Conservation (phyloP, 92 coral and sea anemone genomes). For the Porites divaricata region DNA sequence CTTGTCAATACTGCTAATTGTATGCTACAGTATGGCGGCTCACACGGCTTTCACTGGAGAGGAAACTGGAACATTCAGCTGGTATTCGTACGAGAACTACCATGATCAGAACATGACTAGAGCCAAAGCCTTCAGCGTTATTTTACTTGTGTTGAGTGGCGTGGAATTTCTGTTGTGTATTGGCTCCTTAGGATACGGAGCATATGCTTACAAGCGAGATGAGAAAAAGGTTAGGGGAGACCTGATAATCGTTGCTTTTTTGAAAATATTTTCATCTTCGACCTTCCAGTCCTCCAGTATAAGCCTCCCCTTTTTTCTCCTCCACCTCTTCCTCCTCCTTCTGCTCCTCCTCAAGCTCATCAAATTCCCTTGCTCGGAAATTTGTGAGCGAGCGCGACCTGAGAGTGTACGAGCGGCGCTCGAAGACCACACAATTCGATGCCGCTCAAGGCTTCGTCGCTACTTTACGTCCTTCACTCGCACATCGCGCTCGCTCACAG, state of each 20-base stretch:
- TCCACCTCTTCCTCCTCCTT: too few relatives aligned
- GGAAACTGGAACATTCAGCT: constrained; percentile 14
- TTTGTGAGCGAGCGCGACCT: too few relatives aligned
- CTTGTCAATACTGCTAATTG: constrained; percentile 4
- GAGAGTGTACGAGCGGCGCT: too few relatives aligned
- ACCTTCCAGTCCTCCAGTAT: too few relatives aligned
- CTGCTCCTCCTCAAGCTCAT: too few relatives aligned
- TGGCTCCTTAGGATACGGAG: constrained; percentile 18
- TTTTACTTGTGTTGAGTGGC: constrained; percentile 1
- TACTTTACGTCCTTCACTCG: too few relatives aligned
- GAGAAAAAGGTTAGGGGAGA: background rate
- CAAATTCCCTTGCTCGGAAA: too few relatives aligned
- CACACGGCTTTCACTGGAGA: constrained; percentile 26
- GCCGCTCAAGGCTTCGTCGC: too few relatives aligned
- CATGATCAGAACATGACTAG: constrained; percentile 13
- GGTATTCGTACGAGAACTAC: constrained; percentile 18
- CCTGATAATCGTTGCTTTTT: background rate
- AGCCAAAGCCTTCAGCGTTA: constrained; percentile 15
- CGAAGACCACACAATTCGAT: too few relatives aligned
- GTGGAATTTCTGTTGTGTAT: constrained; percentile 14
- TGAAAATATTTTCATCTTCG: too few relatives aligned
- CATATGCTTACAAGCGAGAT: constrained; percentile 13
- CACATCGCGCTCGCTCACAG: too few relatives aligned
- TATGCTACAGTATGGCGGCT: constrained; percentile 32
- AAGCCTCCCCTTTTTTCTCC: too few relatives aligned